Evolutionary conservation across 2,113 vertebrate species (phyloP).

Genomic region (Aphyosemion australe): DNA sequence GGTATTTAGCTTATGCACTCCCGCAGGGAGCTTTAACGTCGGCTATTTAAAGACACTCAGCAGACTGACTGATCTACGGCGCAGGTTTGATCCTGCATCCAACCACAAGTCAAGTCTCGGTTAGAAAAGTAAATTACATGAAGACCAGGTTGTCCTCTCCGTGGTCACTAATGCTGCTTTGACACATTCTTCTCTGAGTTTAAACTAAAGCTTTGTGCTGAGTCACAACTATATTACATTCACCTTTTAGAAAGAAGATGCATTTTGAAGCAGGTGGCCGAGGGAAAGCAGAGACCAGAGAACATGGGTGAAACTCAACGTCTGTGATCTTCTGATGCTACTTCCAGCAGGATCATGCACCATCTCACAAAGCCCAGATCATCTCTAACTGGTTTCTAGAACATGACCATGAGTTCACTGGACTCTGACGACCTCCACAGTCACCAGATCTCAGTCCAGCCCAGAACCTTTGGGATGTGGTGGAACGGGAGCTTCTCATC

Average conservation of each 20-base stretch:
- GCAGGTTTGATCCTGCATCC: slow-evolving; percentile 1
- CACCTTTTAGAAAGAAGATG: background rate
- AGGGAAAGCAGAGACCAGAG: background rate
- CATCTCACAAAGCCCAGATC: no score
- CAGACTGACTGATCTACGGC: slow-evolving; percentile 3
- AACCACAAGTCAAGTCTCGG: background rate
- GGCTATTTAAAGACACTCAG: slow-evolving; percentile 26
- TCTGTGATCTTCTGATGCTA: background rate
- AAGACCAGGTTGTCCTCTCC: slow-evolving; percentile 8
- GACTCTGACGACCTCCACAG: no score
- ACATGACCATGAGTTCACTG: no score
- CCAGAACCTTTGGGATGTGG: no score
- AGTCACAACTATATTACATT: no score
- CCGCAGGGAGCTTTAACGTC: slow-evolving; percentile 25
- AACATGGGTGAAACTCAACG: background rate
- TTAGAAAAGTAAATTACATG: background rate
- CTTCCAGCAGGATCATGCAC: no score
- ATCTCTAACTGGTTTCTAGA: no score
- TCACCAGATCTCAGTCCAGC: no score
- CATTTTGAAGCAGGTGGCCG: background rate
- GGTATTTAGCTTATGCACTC: slow-evolving; percentile 28
- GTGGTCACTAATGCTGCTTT: no score
- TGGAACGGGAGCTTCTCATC: no score
- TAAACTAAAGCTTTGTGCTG: no score
- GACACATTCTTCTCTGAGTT: no score